Evolutionary conservation across 2,797 vertebrate species (phyloP).

Genomic region (Syngnathus rostellatus): DNA sequence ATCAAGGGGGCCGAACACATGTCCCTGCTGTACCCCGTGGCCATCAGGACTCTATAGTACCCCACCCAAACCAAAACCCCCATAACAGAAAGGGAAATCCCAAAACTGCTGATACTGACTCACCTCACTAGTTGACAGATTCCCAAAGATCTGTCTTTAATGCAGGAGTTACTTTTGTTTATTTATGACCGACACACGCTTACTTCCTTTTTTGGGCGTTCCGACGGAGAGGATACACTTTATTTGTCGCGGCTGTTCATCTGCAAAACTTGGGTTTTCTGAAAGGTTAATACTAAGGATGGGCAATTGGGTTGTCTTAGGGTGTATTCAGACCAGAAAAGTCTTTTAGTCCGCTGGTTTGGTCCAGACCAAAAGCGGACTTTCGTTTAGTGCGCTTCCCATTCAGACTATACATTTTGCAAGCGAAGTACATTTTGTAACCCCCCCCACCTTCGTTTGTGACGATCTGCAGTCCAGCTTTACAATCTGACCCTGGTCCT

Average conservation of each 20-base stretch:
- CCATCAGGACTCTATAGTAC: constrained; percentile 89
- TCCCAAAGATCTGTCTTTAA: constrained; percentile 34
- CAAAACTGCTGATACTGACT: constrained; percentile 54
- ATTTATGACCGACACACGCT: constrained; percentile 54
- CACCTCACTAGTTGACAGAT: constrained; percentile 46
- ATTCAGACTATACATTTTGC: too few relatives aligned
- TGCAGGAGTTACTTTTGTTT: constrained; percentile 43
- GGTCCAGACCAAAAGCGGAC: too few relatives aligned
- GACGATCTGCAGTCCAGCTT: too few relatives aligned
- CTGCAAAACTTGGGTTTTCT: background rate
- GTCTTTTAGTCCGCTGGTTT: too few relatives aligned
- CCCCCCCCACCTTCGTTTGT: too few relatives aligned
- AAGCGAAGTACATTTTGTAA: too few relatives aligned
- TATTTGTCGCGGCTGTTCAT: background rate
- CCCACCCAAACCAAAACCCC: constrained; percentile 19
- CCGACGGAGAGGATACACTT: background rate
- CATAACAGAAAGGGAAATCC: constrained; percentile 34
- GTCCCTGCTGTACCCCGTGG: constrained; percentile 95
- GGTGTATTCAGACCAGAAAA: too few relatives aligned
- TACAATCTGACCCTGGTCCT: too few relatives aligned
- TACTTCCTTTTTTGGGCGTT: constrained; percentile 5
- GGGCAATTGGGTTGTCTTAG: background rate
- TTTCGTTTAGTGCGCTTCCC: too few relatives aligned
- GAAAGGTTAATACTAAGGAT: background rate
- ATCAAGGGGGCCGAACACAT: constrained; percentile 98